Evolutionary conservation across 2,888 invertebrate genomes (phyloP).

Genomic region (Noctua janthina): DNA sequence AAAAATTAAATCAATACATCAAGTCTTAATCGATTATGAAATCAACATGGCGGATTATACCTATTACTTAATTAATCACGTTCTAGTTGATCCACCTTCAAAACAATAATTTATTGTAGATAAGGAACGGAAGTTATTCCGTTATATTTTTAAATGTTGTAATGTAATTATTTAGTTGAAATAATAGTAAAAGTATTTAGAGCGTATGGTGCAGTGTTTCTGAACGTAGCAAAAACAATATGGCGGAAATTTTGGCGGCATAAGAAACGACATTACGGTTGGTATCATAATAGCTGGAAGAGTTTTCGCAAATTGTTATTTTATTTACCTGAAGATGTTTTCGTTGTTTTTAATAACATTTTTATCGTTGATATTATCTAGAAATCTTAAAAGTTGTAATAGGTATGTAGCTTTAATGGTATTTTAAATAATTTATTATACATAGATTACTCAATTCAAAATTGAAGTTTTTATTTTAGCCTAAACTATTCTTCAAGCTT

Average conservation of each 20-base stretch:
- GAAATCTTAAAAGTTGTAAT: not conserved
- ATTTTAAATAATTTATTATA: slow-evolving; percentile 7
- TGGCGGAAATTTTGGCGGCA: slow-evolving; percentile 44
- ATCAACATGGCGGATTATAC: slow-evolving; percentile 39
- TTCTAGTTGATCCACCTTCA: slow-evolving; percentile 23
- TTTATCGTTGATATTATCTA: not conserved
- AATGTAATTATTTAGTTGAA: slow-evolving; percentile 40
- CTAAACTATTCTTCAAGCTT: not conserved
- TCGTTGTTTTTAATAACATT: not conserved
- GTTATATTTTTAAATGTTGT: slow-evolving; percentile 36
- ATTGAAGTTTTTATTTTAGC: not conserved
- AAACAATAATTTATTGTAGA: slow-evolving; percentile 35
- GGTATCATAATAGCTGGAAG: not conserved
- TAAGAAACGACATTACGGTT: slow-evolving; percentile 15
- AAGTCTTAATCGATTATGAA: slow-evolving; percentile 52
- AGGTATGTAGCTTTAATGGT: not conserved
- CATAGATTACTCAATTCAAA: not conserved
- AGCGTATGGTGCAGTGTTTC: slow-evolving; percentile 43
- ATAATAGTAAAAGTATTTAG: slow-evolving; percentile 47
- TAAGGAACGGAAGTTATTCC: slow-evolving; percentile 48
- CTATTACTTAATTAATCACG: slow-evolving; percentile 46
- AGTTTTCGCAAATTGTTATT: not conserved
- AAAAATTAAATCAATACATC: slow-evolving; percentile 40
- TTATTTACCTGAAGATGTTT: slow-evolving; percentile 4
- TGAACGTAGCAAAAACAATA: slow-evolving; percentile 47